Base-by-base conservation (phyloP, 2,888 invertebrate species). In the Zygogramma bicolorata region DNA sequence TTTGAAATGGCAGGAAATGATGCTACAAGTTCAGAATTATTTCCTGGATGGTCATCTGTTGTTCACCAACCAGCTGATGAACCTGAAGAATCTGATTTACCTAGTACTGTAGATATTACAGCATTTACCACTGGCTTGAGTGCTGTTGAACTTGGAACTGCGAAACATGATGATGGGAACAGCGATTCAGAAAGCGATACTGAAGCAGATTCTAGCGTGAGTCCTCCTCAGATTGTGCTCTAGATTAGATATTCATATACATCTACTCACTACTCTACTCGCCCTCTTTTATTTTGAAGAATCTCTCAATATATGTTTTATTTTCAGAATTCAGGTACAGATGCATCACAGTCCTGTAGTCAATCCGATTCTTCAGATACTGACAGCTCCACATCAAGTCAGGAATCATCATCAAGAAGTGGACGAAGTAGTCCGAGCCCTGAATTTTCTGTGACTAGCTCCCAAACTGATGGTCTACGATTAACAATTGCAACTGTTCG, bases 31-130 rank as follows among this genome's bases (percentile, higher is more conserved):
- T 83, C 87, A 69, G 86, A 86, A 81, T 81, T 88, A 57, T 84
- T 86, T 69, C 84, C 84, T 76, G 89, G 89, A 78, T 90, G 90
- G 90, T 89, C 89, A 76, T 89, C 89, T 78, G 89, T 90, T 79
- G 89, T 90, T 77, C 90, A 90, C 83, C 89, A 89, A 84, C 89
- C 90, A 70, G 89, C 89, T 78, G 90, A 90, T 83, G 91, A 91
- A 85, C 90, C 90, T 13, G 91, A 91, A 84, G 90, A 90, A 58
- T 90, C 91, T 73, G 89, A 90, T 79, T 86, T 91, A 79, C 91
- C 91, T 13, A 91, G 91, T 29, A 92, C 92, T 27, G 91, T 92
- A 73, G 92, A 92, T 80, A 92, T 92, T 87, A 90, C 91, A 80
- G 91, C 91, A 71, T 90, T 92, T 82, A 91, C 90, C 84, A 89